Evolutionary conservation across 2,797 vertebrate species (phyloP), one percentile per base, ranked within the genome.

Genomic region (Scomberomorus guttatus): DNA sequence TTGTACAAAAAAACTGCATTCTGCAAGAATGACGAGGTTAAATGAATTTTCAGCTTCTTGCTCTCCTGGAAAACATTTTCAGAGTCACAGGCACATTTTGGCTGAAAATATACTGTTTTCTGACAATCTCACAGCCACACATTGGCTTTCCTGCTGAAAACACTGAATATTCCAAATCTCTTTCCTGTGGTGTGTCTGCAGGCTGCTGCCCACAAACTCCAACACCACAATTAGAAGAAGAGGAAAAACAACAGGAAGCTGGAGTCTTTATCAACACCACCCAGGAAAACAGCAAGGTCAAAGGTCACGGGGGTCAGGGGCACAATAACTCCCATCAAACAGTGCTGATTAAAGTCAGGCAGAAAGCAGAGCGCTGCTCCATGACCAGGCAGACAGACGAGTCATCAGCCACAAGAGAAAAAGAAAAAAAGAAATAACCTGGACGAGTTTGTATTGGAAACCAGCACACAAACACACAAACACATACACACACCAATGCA

Each of bases 341-440:
- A 10, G 62, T 46, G 34, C 39, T 61, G 76, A 80, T 80, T 82
- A 68, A 69, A 80, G 75, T 42, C 73, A 55, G 54, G 17, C 51
- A n/a, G 72, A 77, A 50, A 81, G 57, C 74, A 54, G 39, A 72
- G 65, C 7, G 9, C n/a, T 0, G 32, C 64, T 72, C 18, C 81
- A 71, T 87, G 87, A 84, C 57, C 42, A 1, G 29, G 67, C 48
- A 25, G 4, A 25, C 25, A 4, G 58, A 59, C 15, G 1, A 5
- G 64, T 87, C 79, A 89, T 89, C 87, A 85, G 50, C n/a, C 60
- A 17, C 25, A 17, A 5, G 48, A 13, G 60, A 66, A n/a, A 25
- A 22, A 44, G 6, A 34, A 2, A 44, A 42, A 54, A 11, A 29
- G 17, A 66, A 25, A 32, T 59, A 20, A 74, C 29, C 72, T 70